Evolutionary conservation across 35 echinoderm and acorn worm genomes (phyloP), one percentile per base, ranked within the genome.

Genomic region (Nesometra sesokonis): DNA sequence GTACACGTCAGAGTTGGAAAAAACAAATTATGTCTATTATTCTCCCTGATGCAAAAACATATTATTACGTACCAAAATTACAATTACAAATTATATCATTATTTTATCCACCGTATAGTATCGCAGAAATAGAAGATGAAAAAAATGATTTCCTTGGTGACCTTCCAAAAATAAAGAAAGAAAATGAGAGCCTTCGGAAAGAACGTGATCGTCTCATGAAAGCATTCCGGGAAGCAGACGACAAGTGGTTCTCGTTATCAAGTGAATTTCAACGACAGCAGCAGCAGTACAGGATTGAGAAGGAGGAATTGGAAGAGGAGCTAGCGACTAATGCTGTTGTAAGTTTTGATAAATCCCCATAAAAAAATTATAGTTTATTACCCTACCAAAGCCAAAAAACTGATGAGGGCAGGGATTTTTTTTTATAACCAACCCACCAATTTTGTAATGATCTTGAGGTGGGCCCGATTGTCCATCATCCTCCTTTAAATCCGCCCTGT

Each of bases 231-330:
- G 81, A 83, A 11, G 37, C n/a, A 37, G 81, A 83, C 23, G 81
- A 83, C 9, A 38, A 83, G 35, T 35, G 34, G 32, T 37, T 30
- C 15, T 37, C 34, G 27, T 35, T 83, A 11, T 37, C 81, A 30
- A 35, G 37, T 17, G 81, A 83, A 23, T 83, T 30, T 29, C 34
- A 39, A 39, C 32, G 81, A 5, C 37, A 36, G 17, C 81, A 83
- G 27, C 34, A 83, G 9, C 81, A 83, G 23, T 83, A 38, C 34
- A 83, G 27, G n/a, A 83, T 37, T 83, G 81, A 83, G 37, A 83
- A 38, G 23, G 35, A 38, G 9, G 29, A 30, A 11, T 23, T 83
- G 35, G 37, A 38, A 31, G 81, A 83, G n/a, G 81, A 83, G 27
- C 17, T 83, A 0, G 81, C 34, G 17, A 30, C 81, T 11, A 83